phyloP scores from a whole-genome alignment of 2,888 invertebrate species.

The Anticlea derivata region DNA sequence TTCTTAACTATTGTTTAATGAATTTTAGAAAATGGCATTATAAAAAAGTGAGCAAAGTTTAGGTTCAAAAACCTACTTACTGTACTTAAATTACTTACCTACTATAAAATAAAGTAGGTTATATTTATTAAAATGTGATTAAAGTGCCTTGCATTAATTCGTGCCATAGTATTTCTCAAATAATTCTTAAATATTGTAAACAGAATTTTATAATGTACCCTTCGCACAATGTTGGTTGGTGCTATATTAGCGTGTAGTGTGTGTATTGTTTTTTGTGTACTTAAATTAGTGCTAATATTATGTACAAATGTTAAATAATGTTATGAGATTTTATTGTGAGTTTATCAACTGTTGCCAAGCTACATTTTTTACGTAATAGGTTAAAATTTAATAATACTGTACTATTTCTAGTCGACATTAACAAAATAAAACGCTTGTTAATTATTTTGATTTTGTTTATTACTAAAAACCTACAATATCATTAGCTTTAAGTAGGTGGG shows the following conservation, averaged over 20 bases:
- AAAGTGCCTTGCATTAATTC: constrained; percentile 9
- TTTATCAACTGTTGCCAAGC: constrained; percentile 47
- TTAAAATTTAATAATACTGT: constrained; percentile 60
- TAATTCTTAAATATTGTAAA: not conserved
- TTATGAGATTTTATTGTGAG: constrained; percentile 57
- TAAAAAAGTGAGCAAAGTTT: too few relatives aligned
- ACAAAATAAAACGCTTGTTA: constrained; percentile 75
- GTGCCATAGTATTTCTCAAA: constrained; percentile 17
- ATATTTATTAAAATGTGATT: constrained; percentile 7
- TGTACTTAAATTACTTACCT: too few relatives aligned
- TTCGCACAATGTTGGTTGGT: not conserved
- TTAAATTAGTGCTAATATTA: constrained; percentile 53
- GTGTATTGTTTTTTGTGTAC: constrained; percentile 57
- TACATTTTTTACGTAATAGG: constrained; percentile 33
- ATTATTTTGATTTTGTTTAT: constrained; percentile 1
- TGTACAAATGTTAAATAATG: constrained; percentile 67
- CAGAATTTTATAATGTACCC: not conserved
- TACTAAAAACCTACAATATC: not conserved
- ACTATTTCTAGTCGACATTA: constrained; percentile 73
- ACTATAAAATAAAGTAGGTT: too few relatives aligned
- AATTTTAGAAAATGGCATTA: too few relatives aligned
- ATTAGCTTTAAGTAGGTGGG: too few relatives aligned
- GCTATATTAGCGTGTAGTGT: too few relatives aligned
- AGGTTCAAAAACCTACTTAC: not conserved
- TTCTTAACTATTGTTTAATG: too few relatives aligned